Evolutionary conservation across 2,888 invertebrate species (phyloP).

Genomic region (Cheilosia vernalis): DNA sequence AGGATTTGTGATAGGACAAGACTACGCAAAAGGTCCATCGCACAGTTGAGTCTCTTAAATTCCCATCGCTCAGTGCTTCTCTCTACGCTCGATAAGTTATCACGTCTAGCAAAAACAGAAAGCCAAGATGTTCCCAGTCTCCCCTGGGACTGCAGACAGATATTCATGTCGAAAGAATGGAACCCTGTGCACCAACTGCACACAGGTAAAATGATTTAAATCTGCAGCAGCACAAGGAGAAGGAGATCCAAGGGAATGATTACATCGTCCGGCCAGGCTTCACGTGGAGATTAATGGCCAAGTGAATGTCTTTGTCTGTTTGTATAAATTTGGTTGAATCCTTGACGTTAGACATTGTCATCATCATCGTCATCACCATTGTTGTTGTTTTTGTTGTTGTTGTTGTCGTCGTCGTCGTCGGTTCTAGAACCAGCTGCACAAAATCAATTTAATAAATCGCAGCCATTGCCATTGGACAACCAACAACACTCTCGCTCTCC

Average conservation of each 20-base stretch:
- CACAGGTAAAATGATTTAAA: constrained; percentile 74
- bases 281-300: constrained; percentile 62
- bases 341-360: constrained; percentile 68
- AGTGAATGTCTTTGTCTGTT: constrained; percentile 45
- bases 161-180: constrained; percentile 11
- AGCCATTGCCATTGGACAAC: constrained; percentile 49
- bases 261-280: constrained; percentile 55
- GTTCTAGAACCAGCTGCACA: constrained; percentile 20
- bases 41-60: constrained; percentile 51
- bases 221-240: constrained; percentile 47
- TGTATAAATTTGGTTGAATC: constrained; percentile 47
- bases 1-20: constrained; percentile 56
- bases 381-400: background rate
- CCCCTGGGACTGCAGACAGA: constrained; percentile 64
- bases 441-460: constrained; percentile 70
- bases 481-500: constrained; percentile 43
- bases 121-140: constrained; percentile 69
- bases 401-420: background rate
- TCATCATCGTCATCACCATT: constrained; percentile 61
- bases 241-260: constrained; percentile 64
- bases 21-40: constrained; percentile 27
- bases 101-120: constrained; percentile 54
- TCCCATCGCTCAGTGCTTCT: constrained; percentile 59
- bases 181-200: constrained; percentile 34
- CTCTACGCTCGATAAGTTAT: constrained; percentile 61